phyloP scores from a whole-genome alignment of 2,888 invertebrate genomes.

The Melikaiella ostensackeni region DNA sequence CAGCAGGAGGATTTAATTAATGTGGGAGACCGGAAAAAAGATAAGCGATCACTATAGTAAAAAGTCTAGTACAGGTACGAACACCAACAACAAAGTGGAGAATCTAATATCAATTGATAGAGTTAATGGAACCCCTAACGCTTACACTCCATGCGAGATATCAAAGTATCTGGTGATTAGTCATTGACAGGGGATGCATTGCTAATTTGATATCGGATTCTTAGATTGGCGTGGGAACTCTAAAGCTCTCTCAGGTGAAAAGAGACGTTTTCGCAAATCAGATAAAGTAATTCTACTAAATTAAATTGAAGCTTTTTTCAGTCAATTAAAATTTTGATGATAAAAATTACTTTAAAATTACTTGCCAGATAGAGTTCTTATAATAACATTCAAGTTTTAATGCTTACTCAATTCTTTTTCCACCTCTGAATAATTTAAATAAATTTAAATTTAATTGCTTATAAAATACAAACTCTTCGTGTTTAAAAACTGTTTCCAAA shows the following conservation, averaged over 20 bases:
- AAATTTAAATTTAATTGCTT: too few relatives aligned
- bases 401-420: too few relatives aligned
- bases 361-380: too few relatives aligned
- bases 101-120: constrained; percentile 24
- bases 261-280: background rate
- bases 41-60: constrained; percentile 45
- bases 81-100: constrained; percentile 24
- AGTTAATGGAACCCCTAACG: constrained; percentile 20
- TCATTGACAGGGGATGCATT: constrained; percentile 8
- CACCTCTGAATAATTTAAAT: too few relatives aligned
- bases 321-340: too few relatives aligned
- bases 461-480: too few relatives aligned
- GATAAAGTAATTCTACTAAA: background rate
- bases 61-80: constrained; percentile 38
- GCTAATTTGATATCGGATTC: constrained; percentile 18
- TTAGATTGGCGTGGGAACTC: constrained; percentile 32
- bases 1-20: constrained; percentile 54
- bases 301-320: background rate
- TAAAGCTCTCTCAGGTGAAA: background rate
- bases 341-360: too few relatives aligned
- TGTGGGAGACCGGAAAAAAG: constrained; percentile 58
- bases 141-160: constrained; percentile 1
- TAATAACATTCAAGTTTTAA: too few relatives aligned
- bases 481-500: too few relatives aligned
- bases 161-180: constrained; percentile 2